These are phyloP conservation scores for Dolomedes plantarius DNA, from an alignment of 2,888 invertebrate species.

Conservation along the genomic window DNA sequence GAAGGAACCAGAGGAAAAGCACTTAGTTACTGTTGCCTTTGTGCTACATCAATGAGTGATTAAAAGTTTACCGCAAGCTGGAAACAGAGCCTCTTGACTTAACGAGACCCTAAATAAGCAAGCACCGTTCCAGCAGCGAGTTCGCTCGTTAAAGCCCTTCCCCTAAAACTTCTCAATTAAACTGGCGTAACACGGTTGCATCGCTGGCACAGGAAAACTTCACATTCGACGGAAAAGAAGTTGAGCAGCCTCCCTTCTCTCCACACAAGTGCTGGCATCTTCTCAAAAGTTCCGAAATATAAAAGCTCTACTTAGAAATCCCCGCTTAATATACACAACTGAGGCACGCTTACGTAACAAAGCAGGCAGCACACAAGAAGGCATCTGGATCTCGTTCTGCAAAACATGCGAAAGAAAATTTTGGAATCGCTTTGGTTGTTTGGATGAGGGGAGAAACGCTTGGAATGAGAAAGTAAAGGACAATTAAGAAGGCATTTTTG, in stretches of 20 bases:
- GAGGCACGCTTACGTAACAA: no score
- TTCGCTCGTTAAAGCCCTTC: not conserved
- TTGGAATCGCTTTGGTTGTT: no score
- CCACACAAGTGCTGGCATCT: not conserved
- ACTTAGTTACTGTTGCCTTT: not conserved
- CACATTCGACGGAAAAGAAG: not conserved
- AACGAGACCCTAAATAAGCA: not conserved
- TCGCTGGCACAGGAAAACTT: not conserved
- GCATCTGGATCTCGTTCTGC: no score
- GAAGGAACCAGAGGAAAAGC: not conserved
- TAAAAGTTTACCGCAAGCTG: not conserved
- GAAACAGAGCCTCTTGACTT: not conserved
- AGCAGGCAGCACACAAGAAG: no score
- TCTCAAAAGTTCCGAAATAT: not conserved
- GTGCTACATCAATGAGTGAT: not conserved
- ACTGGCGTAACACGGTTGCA: not conserved
- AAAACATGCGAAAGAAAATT: no score
- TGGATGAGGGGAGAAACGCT: no score
- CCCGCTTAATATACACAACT: no score
- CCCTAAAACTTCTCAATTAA: slow-evolving; percentile 2
- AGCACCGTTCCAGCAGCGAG: not conserved
- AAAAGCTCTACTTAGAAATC: not conserved
- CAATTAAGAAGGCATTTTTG: no score
- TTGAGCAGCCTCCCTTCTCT: not conserved
- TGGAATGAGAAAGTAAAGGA: no score